Base-by-base conservation (phyloP, 2,888 invertebrate genomes). In the Luperina nickerlii region DNA sequence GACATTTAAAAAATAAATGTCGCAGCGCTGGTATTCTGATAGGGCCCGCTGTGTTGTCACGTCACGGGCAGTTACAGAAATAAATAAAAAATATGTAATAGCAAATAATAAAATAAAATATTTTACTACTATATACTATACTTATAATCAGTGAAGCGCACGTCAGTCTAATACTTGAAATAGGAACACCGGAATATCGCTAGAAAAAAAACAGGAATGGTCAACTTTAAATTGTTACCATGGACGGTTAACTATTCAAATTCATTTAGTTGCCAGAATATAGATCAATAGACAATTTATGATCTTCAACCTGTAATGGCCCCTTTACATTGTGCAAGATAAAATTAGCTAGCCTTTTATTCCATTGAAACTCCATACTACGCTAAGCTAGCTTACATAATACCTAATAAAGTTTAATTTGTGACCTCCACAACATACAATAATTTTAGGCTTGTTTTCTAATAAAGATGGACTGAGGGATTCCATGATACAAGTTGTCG, bases 401-500 rank as follows among this genome's bases (percentile, higher is more conserved):
- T 32, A 24, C 3, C 3, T 38, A 4, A 70, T 38, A 62, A n/a
- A 63, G 24, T 38, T 9, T 18, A n/a, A 62, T 71, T 60, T 60
- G n/a, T 60, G 9, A 70, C 4, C 20, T 48, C 20, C 48, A 27
- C 8, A 9, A 9, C 11, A 62, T 11, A 20, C 18, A 38, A 20
- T 74, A 13, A 11, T 71, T 51, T 79, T 69, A 70, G 38, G 65
- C 69, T 76, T 62, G 65, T 69, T 76, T 66, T 54, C 32, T 78
- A 62, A 38, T 69, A 79, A 76, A 80, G 69, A 73, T 38, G 42
- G 45, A 66, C 51, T 20, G 48, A 15, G 68, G 54, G 51, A 74
- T 83, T 85, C 71, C 78, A 70, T 38, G 78, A 83, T 82, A 57
- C 76, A 74, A 80, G 81, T 89, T 84, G 76, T 81, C 62, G 65